These are phyloP conservation scores for Spisula solida DNA, from an alignment of 2,888 invertebrate genomes.

Conservation along the genomic window DNA sequence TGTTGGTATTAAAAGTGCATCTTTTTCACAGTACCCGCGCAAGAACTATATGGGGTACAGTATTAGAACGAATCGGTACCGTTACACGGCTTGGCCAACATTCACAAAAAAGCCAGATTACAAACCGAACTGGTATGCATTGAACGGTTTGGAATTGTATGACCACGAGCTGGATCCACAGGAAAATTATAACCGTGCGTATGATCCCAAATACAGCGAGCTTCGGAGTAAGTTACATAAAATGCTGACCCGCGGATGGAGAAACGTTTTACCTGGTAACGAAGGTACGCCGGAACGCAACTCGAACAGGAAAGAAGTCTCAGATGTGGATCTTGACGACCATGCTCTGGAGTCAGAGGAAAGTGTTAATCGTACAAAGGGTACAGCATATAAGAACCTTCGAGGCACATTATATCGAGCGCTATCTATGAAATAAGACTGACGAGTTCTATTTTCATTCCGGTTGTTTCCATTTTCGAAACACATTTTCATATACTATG, in stretches of 20 bases:
- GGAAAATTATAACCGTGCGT: conserved; percentile 92
- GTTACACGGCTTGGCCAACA: conserved; percentile 72
- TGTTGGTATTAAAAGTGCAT: conserved; percentile 57
- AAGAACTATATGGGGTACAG: conserved; percentile 75
- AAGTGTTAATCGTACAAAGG: no score
- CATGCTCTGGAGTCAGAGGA: no score
- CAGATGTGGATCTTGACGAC: no score
- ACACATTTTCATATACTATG: no score
- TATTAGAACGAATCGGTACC: conserved; percentile 70
- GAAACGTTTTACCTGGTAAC: no score
- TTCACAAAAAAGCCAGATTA: conserved; percentile 57
- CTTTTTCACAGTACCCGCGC: conserved; percentile 76
- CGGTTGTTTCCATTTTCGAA: no score
- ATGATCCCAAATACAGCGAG: conserved; percentile 85
- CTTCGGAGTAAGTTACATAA: conserved; percentile 43
- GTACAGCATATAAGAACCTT: no score
- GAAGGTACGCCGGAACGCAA: no score
- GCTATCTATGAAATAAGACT: no score
- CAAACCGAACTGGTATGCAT: conserved; percentile 61
- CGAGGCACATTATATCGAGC: no score
- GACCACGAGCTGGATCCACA: conserved; percentile 91
- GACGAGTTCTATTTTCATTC: no score
- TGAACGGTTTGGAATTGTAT: conserved; percentile 92
- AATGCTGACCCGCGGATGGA: conserved; percentile 56
- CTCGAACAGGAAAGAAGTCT: no score